Base-by-base conservation (phyloP, 2,113 vertebrate genomes). In the Dicrurus megarhynchus region DNA sequence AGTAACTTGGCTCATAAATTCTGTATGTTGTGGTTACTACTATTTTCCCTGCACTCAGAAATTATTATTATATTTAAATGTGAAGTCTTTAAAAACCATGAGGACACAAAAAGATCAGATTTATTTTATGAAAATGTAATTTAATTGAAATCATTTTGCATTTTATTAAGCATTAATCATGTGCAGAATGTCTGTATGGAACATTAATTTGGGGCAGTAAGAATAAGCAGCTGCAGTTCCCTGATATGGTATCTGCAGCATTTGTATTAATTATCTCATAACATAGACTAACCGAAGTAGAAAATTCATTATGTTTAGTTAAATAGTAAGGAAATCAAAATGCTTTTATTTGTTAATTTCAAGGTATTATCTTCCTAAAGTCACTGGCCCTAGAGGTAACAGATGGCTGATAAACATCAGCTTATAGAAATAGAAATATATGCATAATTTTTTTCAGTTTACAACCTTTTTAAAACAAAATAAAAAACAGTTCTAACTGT, bases 261-360 rank as follows among this genome's bases (percentile, higher is more conserved):
- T 98, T 98, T 97, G 78, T 98, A 97, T 97, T 97, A 98, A 98
- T 98, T 97, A 94, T 96, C 93, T 97, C 35, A 23, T 96, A 96
- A 90, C 92, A 74, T 87, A 81, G 83, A 95, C 92, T 97, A 91
- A 96, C 74, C 73, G 27, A 86, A 97, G 96, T 97, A 97, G 95
- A 97, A 98, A 97, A 97, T 97, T 91, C 35, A 96, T 96, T 97
- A 82, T 95, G 49, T 90, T 95, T 95, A 79, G 87, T 89, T 97
- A 94, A 96, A 87, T 64, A 96, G 67, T 92, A 63, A 96, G 64
- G 83, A 97, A 95, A 95, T 96, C 27, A 89, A 84, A 96, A 89
- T 89, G 71, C n/a, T 94, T 88, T 94, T 86, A 82, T 97, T 97
- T 90, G 81, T 92, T 96, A 50, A 92, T 93, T 97, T 97, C 67